Evolutionary conservation across 2,113 vertebrate genomes (phyloP).

Genomic region (Chaenocephalus aceratus): DNA sequence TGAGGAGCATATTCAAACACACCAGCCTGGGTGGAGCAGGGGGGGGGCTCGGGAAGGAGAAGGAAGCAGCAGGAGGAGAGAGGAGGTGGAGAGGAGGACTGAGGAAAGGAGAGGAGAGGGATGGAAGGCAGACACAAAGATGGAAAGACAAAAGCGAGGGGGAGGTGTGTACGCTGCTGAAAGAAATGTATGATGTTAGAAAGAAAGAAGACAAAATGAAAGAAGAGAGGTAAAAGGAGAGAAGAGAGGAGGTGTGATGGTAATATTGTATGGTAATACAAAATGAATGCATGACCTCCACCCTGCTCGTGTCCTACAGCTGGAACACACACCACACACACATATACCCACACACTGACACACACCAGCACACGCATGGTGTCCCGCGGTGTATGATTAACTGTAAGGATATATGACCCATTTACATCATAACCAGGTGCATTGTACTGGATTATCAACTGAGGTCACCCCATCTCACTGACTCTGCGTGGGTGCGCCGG

Average conservation of each 20-base stretch:
- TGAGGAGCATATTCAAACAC: constrained; percentile 56
- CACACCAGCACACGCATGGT: not conserved
- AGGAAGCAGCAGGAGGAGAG: constrained; percentile 9
- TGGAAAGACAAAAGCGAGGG: not conserved
- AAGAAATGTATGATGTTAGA: not conserved
- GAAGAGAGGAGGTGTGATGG: constrained; percentile 12
- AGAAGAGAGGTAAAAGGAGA: not conserved
- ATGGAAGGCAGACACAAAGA: not conserved
- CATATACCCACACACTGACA: no score
- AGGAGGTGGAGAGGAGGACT: not conserved
- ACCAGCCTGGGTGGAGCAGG: constrained; percentile 22
- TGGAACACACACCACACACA: constrained; percentile 8
- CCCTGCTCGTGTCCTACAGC: constrained; percentile 24
- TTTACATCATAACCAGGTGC: constrained; percentile 71
- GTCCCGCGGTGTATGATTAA: constrained; percentile 61
- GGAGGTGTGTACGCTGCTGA: not conserved
- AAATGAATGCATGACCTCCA: constrained; percentile 68
- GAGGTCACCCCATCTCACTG: constrained; percentile 54
- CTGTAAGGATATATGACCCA: constrained; percentile 62
- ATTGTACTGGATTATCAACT: constrained; percentile 56
- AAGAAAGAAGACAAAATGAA: not conserved
- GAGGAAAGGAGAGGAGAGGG: not conserved
- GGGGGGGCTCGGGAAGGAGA: not conserved
- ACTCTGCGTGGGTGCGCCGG: not conserved
- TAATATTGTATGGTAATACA: constrained; percentile 48